Conservation (phyloP, 1,140 invertebrate species). For the Eurosta solidaginis region DNA sequence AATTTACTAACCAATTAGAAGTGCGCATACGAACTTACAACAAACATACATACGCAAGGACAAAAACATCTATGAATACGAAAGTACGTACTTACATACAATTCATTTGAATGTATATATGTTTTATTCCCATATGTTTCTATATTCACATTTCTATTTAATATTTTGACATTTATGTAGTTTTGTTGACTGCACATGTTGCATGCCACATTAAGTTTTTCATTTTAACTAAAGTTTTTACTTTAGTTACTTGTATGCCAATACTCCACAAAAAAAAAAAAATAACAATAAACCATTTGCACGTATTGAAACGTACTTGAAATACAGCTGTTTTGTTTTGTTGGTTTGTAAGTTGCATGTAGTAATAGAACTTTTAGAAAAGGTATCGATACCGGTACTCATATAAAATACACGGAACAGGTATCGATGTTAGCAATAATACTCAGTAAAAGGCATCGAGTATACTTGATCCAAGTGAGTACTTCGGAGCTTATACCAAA, state of each 20-base stretch:
- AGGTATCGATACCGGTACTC: too few relatives aligned
- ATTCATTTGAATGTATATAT: not conserved
- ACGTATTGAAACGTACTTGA: not conserved
- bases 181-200: not conserved
- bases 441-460: too few relatives aligned
- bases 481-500: too few relatives aligned
- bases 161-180: not conserved
- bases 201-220: conserved; percentile 27
- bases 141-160: not conserved
- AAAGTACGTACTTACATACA: too few relatives aligned
- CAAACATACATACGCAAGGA: not conserved
- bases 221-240: conserved; percentile 23
- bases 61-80: too few relatives aligned
- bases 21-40: too few relatives aligned
- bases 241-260: not conserved
- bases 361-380: too few relatives aligned
- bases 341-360: too few relatives aligned
- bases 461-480: too few relatives aligned
- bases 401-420: too few relatives aligned
- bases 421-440: too few relatives aligned
- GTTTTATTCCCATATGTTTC: not conserved
- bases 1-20: conserved; percentile 20
- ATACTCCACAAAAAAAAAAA: not conserved
- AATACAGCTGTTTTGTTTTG: not conserved
- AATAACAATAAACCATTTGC: too few relatives aligned